Conservation (phyloP, 1,140 invertebrate species). For the Rhagoletis zephyria region DNA sequence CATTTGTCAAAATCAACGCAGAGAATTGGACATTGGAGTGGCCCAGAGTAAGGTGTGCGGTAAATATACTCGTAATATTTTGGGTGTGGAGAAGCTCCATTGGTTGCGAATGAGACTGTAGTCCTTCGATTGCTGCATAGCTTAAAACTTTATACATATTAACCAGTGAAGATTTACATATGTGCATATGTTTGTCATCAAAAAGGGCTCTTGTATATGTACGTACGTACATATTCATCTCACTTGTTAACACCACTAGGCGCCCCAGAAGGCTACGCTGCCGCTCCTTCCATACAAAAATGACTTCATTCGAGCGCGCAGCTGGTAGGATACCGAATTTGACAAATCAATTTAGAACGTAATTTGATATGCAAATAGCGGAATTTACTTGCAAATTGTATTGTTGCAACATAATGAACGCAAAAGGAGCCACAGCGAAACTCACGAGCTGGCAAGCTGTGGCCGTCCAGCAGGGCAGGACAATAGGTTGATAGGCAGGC, state of each 20-base stretch:
- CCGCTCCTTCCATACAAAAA: neutral
- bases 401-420: constrained; percentile 43
- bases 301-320: constrained; percentile 18
- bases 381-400: constrained; percentile 53
- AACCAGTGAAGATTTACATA: no score
- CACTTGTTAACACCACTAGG: neutral
- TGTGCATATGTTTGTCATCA: no score
- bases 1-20: constrained; percentile 49
- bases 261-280: neutral
- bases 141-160: no score
- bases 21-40: neutral
- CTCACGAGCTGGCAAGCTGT: neutral
- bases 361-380: constrained; percentile 65
- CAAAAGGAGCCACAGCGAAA: neutral
- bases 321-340: constrained; percentile 58
- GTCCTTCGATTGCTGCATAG: no score
- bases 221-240: neutral
- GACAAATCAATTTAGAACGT: constrained; percentile 71
- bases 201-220: neutral
- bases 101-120: no score
- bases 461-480: neutral
- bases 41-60: neutral
- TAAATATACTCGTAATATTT: neutral
- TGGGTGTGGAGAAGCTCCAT: neutral
- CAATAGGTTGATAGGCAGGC: neutral